These are phyloP conservation scores for Sebastes trivittatus DNA, from an alignment of 2,797 vertebrate species.

Conservation along the genomic window DNA sequence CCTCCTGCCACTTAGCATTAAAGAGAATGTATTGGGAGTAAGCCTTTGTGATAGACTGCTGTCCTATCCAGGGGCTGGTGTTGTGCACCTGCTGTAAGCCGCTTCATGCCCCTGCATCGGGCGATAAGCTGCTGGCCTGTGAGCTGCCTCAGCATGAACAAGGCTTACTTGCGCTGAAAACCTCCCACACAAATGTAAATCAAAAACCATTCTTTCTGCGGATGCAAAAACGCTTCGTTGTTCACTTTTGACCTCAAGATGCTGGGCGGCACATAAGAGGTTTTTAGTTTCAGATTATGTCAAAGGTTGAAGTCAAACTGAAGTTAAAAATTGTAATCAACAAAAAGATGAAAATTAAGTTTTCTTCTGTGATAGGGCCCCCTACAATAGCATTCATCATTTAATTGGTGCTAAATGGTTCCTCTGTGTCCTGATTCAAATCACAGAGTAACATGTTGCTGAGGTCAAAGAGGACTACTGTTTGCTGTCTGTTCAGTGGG, in stretches of 20 bases:
- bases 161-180: slow-evolving; percentile 26
- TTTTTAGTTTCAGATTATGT: background rate
- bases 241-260: background rate
- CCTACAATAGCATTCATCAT: background rate
- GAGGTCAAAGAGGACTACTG: background rate
- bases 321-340: background rate
- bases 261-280: background rate
- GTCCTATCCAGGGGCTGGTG: slow-evolving; percentile 39
- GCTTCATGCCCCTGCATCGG: slow-evolving; percentile 52
- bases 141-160: slow-evolving; percentile 52
- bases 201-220: background rate
- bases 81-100: slow-evolving; percentile 67
- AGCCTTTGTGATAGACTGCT: slow-evolving; percentile 57
- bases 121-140: slow-evolving; percentile 56
- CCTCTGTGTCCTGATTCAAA: background rate
- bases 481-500: background rate
- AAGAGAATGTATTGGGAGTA: slow-evolving; percentile 30
- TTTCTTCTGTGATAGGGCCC: background rate
- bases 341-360: background rate
- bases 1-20: slow-evolving; percentile 35
- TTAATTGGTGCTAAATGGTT: background rate
- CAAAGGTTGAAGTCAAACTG: background rate
- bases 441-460: background rate
- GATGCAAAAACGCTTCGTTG: background rate
- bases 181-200: slow-evolving; percentile 45